Evolutionary conservation across 2,113 vertebrate genomes (phyloP).

Genomic region (Nannobrachium achirus): DNA sequence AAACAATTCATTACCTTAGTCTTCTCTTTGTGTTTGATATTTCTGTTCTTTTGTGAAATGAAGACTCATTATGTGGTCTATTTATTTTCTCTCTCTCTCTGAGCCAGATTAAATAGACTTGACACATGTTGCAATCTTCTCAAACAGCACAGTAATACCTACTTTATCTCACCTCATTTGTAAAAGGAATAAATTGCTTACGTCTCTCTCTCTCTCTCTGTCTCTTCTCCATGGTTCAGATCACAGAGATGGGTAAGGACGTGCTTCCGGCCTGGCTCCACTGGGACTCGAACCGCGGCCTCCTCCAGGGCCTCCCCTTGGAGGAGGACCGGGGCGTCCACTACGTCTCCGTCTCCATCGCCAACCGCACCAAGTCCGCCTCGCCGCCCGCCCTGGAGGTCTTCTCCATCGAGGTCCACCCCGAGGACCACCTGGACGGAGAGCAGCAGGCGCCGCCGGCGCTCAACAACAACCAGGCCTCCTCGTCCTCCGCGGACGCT

Average conservation of each 20-base stretch:
- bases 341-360: slow-evolving; percentile 86
- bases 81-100: too few relatives aligned
- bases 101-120: too few relatives aligned
- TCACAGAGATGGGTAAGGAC: slow-evolving; percentile 88
- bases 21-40: too few relatives aligned
- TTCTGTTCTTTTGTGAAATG: too few relatives aligned
- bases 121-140: background rate
- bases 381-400: slow-evolving; percentile 75
- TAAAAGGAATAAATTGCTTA: background rate
- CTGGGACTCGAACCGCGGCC: slow-evolving; percentile 83
- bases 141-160: background rate
- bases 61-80: too few relatives aligned
- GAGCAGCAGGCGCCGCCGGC: slow-evolving; percentile 81
- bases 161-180: background rate
- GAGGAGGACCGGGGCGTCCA: slow-evolving; percentile 93
- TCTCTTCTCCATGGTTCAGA: slow-evolving; percentile 72
- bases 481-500: too few relatives aligned
- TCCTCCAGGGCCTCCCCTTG: slow-evolving; percentile 90
- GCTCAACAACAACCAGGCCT: slow-evolving; percentile 73
- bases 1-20: too few relatives aligned
- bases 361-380: slow-evolving; percentile 78
- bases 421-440: slow-evolving; percentile 88
- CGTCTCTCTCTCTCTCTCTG: background rate
- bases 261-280: slow-evolving; percentile 90
- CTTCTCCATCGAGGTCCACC: slow-evolving; percentile 93